phyloP scores from a whole-genome alignment of 2,113 vertebrate genomes.

The Baryphthengus martii region DNA sequence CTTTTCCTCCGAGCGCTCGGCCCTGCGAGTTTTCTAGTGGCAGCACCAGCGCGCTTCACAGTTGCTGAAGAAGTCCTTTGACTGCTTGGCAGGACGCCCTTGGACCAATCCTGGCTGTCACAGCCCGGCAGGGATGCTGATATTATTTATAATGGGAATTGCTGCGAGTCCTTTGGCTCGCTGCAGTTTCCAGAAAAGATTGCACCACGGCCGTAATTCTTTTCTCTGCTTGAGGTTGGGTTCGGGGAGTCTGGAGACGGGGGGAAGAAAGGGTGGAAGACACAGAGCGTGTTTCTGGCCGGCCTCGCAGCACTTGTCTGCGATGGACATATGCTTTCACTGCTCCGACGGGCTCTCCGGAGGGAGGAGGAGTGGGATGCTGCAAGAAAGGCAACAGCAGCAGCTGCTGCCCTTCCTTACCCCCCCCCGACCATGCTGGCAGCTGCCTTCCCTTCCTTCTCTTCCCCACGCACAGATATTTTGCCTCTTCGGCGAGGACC shows the following conservation, averaged over 20 bases:
- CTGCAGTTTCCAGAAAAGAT: neutral
- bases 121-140: neutral
- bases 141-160: conserved; percentile 22
- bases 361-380: neutral
- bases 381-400: neutral
- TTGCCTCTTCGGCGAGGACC: neutral
- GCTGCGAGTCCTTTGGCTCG: neutral
- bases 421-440: neutral
- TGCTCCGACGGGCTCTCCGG: neutral
- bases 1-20: neutral
- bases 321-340: neutral
- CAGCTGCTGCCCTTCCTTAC: conserved; percentile 43
- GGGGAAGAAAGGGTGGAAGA: neutral
- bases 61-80: conserved; percentile 1
- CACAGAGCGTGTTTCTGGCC: neutral
- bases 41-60: neutral
- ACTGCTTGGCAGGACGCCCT: neutral
- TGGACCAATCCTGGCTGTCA: neutral
- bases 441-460: conserved; percentile 12
- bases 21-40: neutral
- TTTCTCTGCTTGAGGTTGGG: neutral
- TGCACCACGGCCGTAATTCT: neutral
- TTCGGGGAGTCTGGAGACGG: neutral
- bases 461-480: neutral
- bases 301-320: neutral